Evolutionary conservation across 2,797 vertebrate species (phyloP), one percentile per base, ranked within the genome.

Genomic region (Mormyrus proboscirostris): DNA sequence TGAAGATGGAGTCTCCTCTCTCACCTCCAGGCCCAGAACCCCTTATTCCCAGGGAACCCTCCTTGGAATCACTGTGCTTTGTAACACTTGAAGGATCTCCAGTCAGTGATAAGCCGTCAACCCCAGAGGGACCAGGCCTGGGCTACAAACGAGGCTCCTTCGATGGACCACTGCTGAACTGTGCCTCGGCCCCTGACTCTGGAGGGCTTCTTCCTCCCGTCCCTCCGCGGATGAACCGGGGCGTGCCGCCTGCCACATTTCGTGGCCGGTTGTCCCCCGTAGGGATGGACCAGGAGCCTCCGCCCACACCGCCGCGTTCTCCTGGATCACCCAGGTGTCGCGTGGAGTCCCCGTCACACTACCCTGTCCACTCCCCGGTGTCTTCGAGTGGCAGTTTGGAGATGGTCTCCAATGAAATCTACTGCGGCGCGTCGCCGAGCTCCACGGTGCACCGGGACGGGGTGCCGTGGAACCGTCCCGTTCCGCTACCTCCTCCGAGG

Each of bases 381-480:
- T 88, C 92, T 38, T 91, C 93, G 10, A 92, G 89, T 16, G 92
- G 90, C 69, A 92, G 92, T 6, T 57, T 98, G 91, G 95, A 98
- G 93, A 98, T 98, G 97, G 95, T 97, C 90, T 96, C 97, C 62
- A 99, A 98, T 73, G 93, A 97, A 90, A 97, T 98, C 93, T 98
- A 98, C 91, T 97, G 97, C 57, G 97, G 97, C 89, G 94, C 97
- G n/a, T 92, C 93, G 91, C 90, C 95, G 8, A 91, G 59, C 41
- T 82, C 94, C 89, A 0, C 92, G 89, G 90, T 89, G 44, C 89
- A 91, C 0, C 25, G 85, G 65, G 92, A 92, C 6, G 92, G 93
- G 22, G 87, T 33, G 2, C 89, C 92, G 62, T 94, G 92, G 93
- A 92, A 76, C 12, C 92, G 90, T 38, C 90, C 91, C 0, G 90